Evolutionary conservation across 2,797 vertebrate genomes (phyloP), one percentile per base, ranked within the genome.

Genomic region (Poeciliopsis infans): DNA sequence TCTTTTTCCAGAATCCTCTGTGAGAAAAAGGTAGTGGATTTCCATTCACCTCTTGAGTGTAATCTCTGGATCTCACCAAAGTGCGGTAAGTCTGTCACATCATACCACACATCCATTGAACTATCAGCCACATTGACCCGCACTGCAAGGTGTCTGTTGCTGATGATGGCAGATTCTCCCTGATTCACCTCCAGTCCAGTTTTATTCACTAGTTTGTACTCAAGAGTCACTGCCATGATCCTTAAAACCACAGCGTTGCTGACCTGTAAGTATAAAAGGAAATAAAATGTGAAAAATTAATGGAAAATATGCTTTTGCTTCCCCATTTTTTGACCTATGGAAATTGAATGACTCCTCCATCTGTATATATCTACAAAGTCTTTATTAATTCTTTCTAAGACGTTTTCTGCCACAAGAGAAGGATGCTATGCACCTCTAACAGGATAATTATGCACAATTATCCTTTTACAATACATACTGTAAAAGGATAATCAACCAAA

Each of bases 191-290:
- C 92, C 84, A 98, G 83, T 18, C 95, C 96, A 0, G 95, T 97
- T 79, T 96, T 96, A 75, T 94, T 97, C 46, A 92, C 92, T 83
- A 98, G 80, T 89, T 92, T 94, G 89, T 96, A 95, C 80, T 97
- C 92, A 68, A 97, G 93, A 10, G 94, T 89, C 82, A 97, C 81
- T 0, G 96, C 95, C 87, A 95, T 93, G 57, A 98, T 91, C 77
- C 95, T 93, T 72, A 98, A 90, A 71, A 99, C 94, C 4, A 95
- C 95, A 0, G 96, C 97, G 83, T 97, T 98, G 92, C 97, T 98
- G 75, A 96, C 88, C 94, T 95, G 84, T 28, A 36, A 49, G 78
- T 57, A 75, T 18, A 55, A 81, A 12, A 83, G 7, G 70, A 4
- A 23, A 79, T 1, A 72, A 28, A 23, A 66, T 20, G 6, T 53